A percentile compares a stretch with the other conserved stretches of the same genome.
Conservation (phyloP, 2,888 invertebrate species). For the Palloptera scutellata region DNA sequence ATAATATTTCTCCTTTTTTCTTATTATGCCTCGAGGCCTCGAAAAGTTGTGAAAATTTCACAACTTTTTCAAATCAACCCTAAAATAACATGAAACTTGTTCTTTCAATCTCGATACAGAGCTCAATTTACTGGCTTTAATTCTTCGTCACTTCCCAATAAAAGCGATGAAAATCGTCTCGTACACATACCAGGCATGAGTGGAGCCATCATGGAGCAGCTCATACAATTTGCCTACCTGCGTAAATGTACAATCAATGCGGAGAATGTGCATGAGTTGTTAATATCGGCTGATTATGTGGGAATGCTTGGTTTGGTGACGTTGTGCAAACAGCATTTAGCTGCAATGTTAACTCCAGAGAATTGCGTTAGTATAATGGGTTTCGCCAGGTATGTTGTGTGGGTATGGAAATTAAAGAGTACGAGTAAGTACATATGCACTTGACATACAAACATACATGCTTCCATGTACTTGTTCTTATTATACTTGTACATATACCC, state of each 20-base stretch:
- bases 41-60: no score
- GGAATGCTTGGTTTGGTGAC: slow-evolving; percentile 83
- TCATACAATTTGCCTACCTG: slow-evolving; percentile 87
- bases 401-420: background rate
- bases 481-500: background rate
- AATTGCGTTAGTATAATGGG: slow-evolving; percentile 87
- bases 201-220: slow-evolving; percentile 77
- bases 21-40: no score
- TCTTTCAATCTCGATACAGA: slow-evolving; percentile 39
- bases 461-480: background rate
- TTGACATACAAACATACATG: background rate
- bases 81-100: no score
- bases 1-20: no score
- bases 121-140: slow-evolving; percentile 58
- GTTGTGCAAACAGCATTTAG: slow-evolving; percentile 81
- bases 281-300: slow-evolving; percentile 88
- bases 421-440: slow-evolving; percentile 5
- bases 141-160: slow-evolving; percentile 22
- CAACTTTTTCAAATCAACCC: no score
- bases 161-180: slow-evolving; percentile 68
- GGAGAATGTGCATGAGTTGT: slow-evolving; percentile 81
- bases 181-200: slow-evolving; percentile 80
- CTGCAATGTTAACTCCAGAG: slow-evolving; percentile 72
- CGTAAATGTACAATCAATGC: slow-evolving; percentile 78
- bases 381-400: slow-evolving; percentile 73